A percentile compares a stretch with the other conserved stretches of the same genome.
These are phyloP conservation scores for Semicossyphus pulcher DNA, from an alignment of 2,113 vertebrate species.

Conservation along the genomic window DNA sequence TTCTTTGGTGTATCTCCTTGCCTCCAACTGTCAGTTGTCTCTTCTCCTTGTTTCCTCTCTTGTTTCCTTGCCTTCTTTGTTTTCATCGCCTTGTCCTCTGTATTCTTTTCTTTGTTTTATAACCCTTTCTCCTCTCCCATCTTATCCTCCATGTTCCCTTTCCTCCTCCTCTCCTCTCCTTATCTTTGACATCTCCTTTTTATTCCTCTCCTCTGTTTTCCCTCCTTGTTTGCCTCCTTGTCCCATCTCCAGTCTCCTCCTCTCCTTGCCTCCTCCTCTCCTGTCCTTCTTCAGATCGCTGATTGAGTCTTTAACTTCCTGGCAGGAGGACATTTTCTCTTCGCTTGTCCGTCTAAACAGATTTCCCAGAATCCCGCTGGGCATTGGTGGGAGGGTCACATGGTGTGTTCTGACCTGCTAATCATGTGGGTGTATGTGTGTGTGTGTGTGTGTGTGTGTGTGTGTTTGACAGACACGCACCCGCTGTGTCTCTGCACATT, in stretches of 20 bases:
- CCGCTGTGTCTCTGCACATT: constrained; percentile 48
- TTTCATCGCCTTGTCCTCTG: too few species aligned
- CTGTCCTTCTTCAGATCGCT: background rate
- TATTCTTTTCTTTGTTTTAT: too few species aligned
- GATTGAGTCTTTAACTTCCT: constrained; percentile 9
- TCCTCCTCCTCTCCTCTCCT: too few species aligned
- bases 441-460: constrained; percentile 17
- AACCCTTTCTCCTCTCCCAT: too few species aligned
- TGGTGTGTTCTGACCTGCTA: constrained; percentile 36
- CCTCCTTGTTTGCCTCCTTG: background rate
- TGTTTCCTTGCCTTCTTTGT: too few species aligned
- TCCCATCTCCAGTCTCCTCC: background rate
- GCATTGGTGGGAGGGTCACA: constrained; percentile 19
- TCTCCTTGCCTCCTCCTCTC: background rate
- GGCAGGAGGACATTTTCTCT: constrained; percentile 7
- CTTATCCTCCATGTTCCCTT: too few species aligned
- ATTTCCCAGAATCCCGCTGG: constrained; percentile 56
- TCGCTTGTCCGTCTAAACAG: constrained; percentile 1
- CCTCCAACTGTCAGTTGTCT: fast-evolving
- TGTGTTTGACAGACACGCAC: constrained; percentile 19
- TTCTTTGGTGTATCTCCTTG: background rate
- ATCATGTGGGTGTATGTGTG: constrained; percentile 24
- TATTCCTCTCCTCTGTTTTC: too few species aligned
- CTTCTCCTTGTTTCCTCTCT: too few species aligned
- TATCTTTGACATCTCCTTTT: too few species aligned